Evolutionary conservation across 2,888 invertebrate species (phyloP), one percentile per base, ranked within the genome.

Genomic region (Ophioninae sp.): DNA sequence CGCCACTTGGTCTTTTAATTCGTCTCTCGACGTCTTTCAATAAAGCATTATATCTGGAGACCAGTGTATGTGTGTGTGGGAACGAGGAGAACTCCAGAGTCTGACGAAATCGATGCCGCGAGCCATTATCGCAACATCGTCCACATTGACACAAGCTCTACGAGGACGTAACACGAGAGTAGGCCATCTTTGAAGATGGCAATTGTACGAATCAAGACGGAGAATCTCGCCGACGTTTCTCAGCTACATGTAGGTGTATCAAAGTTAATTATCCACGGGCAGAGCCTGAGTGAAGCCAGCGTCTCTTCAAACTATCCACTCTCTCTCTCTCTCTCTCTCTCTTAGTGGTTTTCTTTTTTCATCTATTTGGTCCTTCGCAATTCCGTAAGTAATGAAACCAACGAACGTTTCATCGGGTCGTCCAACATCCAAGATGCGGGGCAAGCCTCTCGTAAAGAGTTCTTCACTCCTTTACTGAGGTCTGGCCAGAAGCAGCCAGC

Each of bases 311-410:
- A 73, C 79, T 77, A 30, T 30, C 30, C 73, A 56, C 64, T 50
- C 72, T 67, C 57, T 23, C 74, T 50, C n/a, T 78, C 69, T 79
- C 20, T 57, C 72, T 62, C 23, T 44, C n/a, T 41, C 10, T 69
- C 2, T 72, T 39, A 59, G 8, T 57, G 57, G 21, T 39, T 72
- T 23, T 70, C 30, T 70, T 39, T 70, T 70, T 65, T 56, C 62
- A 59, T 62, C 56, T 39, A 70, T 72, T 70, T 72, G 20, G 56
- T 56, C 64, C 39, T 79, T 64, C 72, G 77, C 64, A 70, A 78
- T 74, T 69, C 44, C 75, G 84, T 85, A 85, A 86, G 86, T 84
- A 85, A 86, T 86, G 83, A 85, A 86, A 84, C 82, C 82, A 75
- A 56, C 82, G 81, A 79, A 83, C 81, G 82, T 86, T 85, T 86